Evolutionary conservation across 2,797 vertebrate genomes (phyloP).

Genomic region (Tauraco hartlaubi): DNA sequence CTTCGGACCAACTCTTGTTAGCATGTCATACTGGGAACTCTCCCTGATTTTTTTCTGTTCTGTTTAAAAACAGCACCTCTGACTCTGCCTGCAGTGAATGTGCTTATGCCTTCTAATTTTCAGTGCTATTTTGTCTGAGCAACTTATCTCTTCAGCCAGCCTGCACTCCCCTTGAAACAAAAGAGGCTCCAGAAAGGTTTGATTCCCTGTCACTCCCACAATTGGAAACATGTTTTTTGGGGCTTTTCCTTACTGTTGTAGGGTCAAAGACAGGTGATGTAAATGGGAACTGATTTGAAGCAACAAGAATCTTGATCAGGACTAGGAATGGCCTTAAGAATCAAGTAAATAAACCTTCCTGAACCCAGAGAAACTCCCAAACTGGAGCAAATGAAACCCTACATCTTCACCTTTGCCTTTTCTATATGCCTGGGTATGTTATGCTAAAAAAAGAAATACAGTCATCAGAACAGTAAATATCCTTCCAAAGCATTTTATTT

Average conservation of each 20-base stretch:
- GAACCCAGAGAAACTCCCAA: background rate
- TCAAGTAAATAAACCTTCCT: background rate
- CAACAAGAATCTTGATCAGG: background rate
- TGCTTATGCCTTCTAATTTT: background rate
- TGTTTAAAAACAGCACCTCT: background rate
- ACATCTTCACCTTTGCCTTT: constrained; percentile 49
- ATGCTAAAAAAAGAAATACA: background rate
- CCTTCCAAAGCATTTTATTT: background rate
- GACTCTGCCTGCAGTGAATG: background rate
- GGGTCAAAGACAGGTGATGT: background rate
- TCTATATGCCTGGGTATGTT: background rate
- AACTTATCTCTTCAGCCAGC: background rate
- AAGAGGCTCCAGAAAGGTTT: background rate
- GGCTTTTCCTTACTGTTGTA: background rate
- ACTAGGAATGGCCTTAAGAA: background rate
- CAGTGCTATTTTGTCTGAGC: background rate
- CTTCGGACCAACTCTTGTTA: background rate
- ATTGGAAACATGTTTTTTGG: background rate
- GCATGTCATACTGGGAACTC: background rate
- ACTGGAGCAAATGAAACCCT: background rate
- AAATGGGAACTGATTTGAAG: background rate
- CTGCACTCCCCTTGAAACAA: background rate
- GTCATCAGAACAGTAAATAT: background rate
- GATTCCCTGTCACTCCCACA: background rate
- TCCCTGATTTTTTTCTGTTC: background rate